Evolutionary conservation across 2,888 invertebrate genomes (phyloP), one percentile per base, ranked within the genome.

Genomic region (Schrankia costaestrigalis): DNA sequence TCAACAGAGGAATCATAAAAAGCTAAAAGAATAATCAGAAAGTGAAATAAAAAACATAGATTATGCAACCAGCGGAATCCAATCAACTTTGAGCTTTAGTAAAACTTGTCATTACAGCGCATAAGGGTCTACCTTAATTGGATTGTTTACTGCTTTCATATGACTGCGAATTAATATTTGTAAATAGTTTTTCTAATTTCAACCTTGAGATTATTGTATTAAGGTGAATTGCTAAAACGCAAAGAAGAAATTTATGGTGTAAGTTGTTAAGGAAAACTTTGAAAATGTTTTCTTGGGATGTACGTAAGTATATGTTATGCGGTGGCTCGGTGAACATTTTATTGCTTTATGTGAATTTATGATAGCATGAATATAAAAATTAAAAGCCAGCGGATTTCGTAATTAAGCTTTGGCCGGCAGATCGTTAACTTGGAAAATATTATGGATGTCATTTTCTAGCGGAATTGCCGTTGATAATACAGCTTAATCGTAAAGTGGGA

Each of bases 281-380:
- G 41, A 35, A 51, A 52, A 51, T 44, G 30, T 52, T 51, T 43
- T 42, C 31, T 37, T 36, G 15, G 32, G 38, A 39, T 40, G 21
- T 22, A 38, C 11, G n/a, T n/a, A 27, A 50, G 39, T 46, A 48
- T 43, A 49, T 57, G 49, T 50, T 46, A 26, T 55, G 58, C 48
- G n/a, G n/a, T n/a, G n/a, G n/a, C n/a, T n/a, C n/a, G n/a, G n/a
- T n/a, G n/a, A n/a, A n/a, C n/a, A n/a, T n/a, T n/a, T n/a, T n/a
- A n/a, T n/a, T n/a, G n/a, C n/a, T n/a, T n/a, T n/a, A n/a, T n/a
- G n/a, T n/a, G n/a, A n/a, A n/a, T n/a, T n/a, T n/a, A n/a, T n/a
- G n/a, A n/a, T n/a, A n/a, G n/a, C n/a, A n/a, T n/a, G n/a, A n/a
- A n/a, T n/a, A n/a, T n/a, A n/a, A n/a, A n/a, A n/a, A n/a, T n/a